Percentiles rank a stretch among this genome's conserved stretches.
phyloP scores from a whole-genome alignment of 1,140 invertebrate species.

The Macrotrachela quadricornifera region DNA sequence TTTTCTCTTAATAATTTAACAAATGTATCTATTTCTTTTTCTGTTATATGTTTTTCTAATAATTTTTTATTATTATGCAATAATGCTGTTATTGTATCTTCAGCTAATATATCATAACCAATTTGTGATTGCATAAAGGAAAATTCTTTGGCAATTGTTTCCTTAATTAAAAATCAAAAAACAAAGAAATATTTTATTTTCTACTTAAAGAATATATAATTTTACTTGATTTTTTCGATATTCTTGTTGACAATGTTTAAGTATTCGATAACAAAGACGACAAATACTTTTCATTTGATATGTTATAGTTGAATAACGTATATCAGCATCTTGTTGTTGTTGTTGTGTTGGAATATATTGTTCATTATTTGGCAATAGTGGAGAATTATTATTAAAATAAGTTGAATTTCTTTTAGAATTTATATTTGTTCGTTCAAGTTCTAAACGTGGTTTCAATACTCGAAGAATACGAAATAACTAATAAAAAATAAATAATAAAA shows the following conservation, averaged over 20 bases:
- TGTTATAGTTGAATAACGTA: no score
- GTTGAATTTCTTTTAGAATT: no score
- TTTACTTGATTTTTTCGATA: conserved; percentile 88
- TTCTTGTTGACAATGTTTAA: conserved; percentile 80
- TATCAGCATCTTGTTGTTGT: no score
- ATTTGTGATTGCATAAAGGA: conserved; percentile 99
- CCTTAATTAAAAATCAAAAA: conserved; percentile 36
- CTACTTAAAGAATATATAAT: not conserved
- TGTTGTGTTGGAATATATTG: no score
- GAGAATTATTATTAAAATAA: no score
- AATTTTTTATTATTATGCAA: conserved; percentile 93
- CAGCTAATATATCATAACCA: conserved; percentile 90
- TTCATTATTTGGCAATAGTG: no score
- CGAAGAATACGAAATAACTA: no score
- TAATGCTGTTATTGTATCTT: conserved; percentile 94
- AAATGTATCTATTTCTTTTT: conserved; percentile 93
- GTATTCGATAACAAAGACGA: conserved; percentile 77
- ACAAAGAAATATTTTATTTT: no score
- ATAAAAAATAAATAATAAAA: no score
- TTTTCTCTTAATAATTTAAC: conserved; percentile 85
- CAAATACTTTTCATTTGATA: conserved; percentile 38
- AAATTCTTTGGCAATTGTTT: conserved; percentile 96
- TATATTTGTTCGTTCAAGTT: no score
- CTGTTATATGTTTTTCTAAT: conserved; percentile 89
- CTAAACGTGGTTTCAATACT: no score